A percentile compares a stretch with the other conserved stretches of the same genome.
Evolutionary conservation across 2,797 vertebrate species (phyloP).

Genomic region (Distichodus sexfasciatus): DNA sequence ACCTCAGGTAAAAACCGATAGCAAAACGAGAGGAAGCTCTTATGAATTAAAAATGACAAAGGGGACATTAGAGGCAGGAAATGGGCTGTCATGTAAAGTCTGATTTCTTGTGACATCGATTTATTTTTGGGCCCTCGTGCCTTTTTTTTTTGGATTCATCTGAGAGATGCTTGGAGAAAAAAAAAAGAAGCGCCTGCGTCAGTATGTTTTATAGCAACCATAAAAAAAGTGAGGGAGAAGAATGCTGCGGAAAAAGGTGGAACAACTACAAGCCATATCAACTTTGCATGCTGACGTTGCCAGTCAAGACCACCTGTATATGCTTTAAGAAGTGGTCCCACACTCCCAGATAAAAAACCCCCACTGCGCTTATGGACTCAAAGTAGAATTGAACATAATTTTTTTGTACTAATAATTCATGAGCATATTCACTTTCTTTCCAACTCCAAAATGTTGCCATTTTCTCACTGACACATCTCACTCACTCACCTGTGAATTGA

Average conservation of each 20-base stretch:
- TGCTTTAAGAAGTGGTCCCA: too few relatives aligned
- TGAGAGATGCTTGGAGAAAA: too few relatives aligned
- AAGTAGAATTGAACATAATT: too few relatives aligned
- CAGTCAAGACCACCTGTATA: neutral
- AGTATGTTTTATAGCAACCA: neutral
- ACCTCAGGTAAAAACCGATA: neutral
- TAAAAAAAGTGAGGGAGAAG: conserved; percentile 1
- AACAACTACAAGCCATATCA: neutral
- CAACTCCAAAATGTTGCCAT: too few relatives aligned
- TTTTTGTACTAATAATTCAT: too few relatives aligned
- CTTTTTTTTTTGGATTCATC: conserved; percentile 5
- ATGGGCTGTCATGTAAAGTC: neutral
- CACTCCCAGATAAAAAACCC: too few relatives aligned
- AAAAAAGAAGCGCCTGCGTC: neutral
- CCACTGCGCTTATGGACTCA: too few relatives aligned
- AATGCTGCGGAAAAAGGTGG: neutral
- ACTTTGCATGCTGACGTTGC: neutral
- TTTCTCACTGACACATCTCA: too few relatives aligned
- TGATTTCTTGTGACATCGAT: neutral
- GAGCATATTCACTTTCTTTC: too few relatives aligned
- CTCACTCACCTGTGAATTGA: conserved; percentile 92
- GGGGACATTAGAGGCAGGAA: neutral
- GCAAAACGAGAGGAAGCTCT: neutral
- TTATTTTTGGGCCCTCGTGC: neutral
- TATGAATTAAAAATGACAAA: conserved; percentile 19